phyloP scores from a whole-genome alignment of 2,888 invertebrate genomes.

The Mystacides longicornis region DNA sequence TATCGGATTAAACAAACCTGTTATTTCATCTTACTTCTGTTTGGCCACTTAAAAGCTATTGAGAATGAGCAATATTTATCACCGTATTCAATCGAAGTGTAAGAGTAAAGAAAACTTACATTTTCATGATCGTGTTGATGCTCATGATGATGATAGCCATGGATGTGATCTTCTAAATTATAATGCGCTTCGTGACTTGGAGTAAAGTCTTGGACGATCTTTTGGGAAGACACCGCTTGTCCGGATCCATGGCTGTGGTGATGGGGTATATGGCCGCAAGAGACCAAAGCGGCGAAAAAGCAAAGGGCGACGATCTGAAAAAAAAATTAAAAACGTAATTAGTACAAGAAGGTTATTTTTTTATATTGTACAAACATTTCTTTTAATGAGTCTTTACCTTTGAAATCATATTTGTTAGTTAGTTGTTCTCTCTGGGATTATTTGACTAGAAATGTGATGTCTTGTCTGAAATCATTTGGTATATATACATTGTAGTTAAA shows the following conservation, averaged over 20 bases:
- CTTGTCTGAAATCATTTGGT: neutral
- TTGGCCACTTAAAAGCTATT: too few species aligned
- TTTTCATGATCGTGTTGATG: conserved; percentile 1
- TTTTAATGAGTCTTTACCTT: neutral
- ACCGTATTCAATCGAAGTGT: too few species aligned
- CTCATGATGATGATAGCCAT: conserved; percentile 10
- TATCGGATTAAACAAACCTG: too few species aligned
- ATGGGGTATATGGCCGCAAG: conserved; percentile 11
- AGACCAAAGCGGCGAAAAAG: conserved; percentile 14
- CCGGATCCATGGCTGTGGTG: neutral
- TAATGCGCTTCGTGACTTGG: conserved; percentile 26
- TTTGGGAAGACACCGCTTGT: conserved; percentile 38
- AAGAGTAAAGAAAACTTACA: neutral
- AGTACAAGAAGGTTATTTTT: neutral
- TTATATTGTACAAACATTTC: neutral
- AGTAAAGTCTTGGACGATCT: conserved; percentile 39
- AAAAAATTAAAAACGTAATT: neutral
- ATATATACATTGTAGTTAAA: too few species aligned
- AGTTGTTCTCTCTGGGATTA: neutral
- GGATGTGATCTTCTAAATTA: conserved; percentile 1
- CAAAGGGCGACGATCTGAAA: conserved; percentile 16
- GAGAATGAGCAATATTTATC: too few species aligned
- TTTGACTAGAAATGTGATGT: neutral
- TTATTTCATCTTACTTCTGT: too few species aligned
- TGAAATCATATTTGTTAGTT: neutral